Evolutionary conservation across 2,113 vertebrate species (phyloP), one percentile per base, ranked within the genome.

Genomic region (Psophia crepitans): DNA sequence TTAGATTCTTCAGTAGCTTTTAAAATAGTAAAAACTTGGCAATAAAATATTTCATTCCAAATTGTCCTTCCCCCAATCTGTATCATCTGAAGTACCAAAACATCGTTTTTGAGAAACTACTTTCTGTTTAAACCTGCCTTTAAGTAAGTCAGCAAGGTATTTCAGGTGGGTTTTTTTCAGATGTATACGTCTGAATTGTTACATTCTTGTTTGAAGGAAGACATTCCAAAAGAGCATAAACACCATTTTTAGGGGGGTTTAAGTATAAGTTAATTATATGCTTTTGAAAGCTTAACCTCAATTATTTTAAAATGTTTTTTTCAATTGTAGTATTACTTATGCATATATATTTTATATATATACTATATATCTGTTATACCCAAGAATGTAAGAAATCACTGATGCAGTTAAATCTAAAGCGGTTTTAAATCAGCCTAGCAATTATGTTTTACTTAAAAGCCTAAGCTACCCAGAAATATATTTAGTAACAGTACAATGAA

Each of bases 11-110:
- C 20, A 1, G 1, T 18, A 89, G 56, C 7, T 83, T 89, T 63
- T 44, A 71, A 63, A 79, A 35, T 1, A 35, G 6, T 14, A 76
- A 66, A 83, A 56, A 69, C 9, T 18, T 30, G 27, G 41, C 69
- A 84, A 30, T 1, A 48, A 61, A 83, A 3, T 44, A 73, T 37
- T 37, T 74, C 2, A 70, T 58, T 58, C 35, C 35, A 74, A 87
- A 48, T 15, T 11, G 1, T 23, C 3, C 0, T 37, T 74, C 8
- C 18, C 15, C 17, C 32, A 23, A 23, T 17, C 12, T 12, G n/a
- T 1, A 4, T 57, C 12, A 61, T 19, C 8, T 61, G 14, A 90
- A 64, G 11, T 51, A 83, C 8, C 44, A 87, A 84, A 93, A 43
- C 8, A 39, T 6, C 2, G 28, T 61, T 70, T 87, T 12, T 90